Base-by-base conservation (phyloP, 2,797 vertebrate species). In the Cossypha niveicapilla region DNA sequence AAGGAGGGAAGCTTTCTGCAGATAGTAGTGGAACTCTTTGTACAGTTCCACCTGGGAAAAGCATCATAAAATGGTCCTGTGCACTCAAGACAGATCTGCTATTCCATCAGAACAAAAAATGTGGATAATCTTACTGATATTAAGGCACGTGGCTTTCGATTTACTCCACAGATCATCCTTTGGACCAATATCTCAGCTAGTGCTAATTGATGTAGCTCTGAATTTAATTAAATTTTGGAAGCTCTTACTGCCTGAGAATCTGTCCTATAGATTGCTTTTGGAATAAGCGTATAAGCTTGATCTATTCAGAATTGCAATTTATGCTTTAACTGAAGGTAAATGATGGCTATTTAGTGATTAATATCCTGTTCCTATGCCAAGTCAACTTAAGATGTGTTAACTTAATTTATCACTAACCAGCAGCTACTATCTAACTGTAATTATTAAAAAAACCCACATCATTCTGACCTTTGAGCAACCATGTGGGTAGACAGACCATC, bases 191-290 rank as follows among this genome's bases (percentile, higher is more conserved):
- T 77, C 41, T 87, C 68, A 77, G 61, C 61, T 63, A 71, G 56
- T 53, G 37, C 54, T 92, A 92, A 93, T 80, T 93, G 82, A 80
- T 80, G 35, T 54, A 90, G 37, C 68, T 92, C 81, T 93, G 89
- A 80, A 91, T 94, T 90, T 92, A 94, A 91, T 96, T 91, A 94
- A 91, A 95, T 77, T 94, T 94, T 85, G 75, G 87, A 92, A 92
- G 65, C 53, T 83, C 35, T 92, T 60, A 19, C 61, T 88, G 78
- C 68, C 32, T 87, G 65, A 82, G 84, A 93, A 86, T 85, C 51
- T 94, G 81, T 89, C 60, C 89, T 54, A 23, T 57, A 74, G 82
- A 91, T 75, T 92, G 65, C 53, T 90, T 92, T 72, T 83, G 60
- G 78, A 94, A 87, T 89, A 83, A 83, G 54, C 19, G 54, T 88